Base-by-base conservation (phyloP, 2,797 vertebrate genomes). In the Myotis myotis region DNA sequence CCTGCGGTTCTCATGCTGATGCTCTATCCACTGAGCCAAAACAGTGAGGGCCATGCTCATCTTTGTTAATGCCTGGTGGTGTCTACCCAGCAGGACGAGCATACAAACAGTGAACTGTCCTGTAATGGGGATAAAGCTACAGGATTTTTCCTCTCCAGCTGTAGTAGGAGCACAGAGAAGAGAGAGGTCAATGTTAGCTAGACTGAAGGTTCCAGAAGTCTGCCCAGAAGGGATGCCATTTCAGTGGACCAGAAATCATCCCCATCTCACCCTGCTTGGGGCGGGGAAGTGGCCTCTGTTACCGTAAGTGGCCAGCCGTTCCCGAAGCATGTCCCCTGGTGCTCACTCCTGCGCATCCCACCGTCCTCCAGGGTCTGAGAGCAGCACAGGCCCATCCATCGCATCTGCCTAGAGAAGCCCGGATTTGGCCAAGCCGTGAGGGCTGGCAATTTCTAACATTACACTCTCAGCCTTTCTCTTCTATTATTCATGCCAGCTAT, bases 401-500 rank as follows among this genome's bases (percentile, higher is more conserved):
- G 36, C 41, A 8, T 22, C 57, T 41, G 15, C 44, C 64, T n/a
- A 15, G 79, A 81, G 5, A 13, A 4, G 36, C 30, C 36, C 28
- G 76, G 44, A 19, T 30, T 15, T 36, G 36, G 30, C 28, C 10
- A 36, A 74, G 57, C 41, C 41, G 0, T 2, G 8, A 71, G 72
- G 28, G 79, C 12, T 23, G 9, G 38, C 30, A 51, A 13, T 47
- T 66, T 36, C 70, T 57, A 30, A 12, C 7, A 6, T 23, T 51
- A 66, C 0, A 0, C 13, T 55, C 22, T 15, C 23, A 23, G 41
- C 33, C n/a, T 83, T 66, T 91, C n/a, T 88, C 87, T 96, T 96
- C 64, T 95, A 96, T 97, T 97, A 98, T 97, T 97, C 95, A 97
- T 53, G 8, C 75, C 76, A 44, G 8, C 82, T 82, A 76, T 91